Base-by-base conservation (phyloP, 2,113 vertebrate species). In the Ctenomys sociabilis region DNA sequence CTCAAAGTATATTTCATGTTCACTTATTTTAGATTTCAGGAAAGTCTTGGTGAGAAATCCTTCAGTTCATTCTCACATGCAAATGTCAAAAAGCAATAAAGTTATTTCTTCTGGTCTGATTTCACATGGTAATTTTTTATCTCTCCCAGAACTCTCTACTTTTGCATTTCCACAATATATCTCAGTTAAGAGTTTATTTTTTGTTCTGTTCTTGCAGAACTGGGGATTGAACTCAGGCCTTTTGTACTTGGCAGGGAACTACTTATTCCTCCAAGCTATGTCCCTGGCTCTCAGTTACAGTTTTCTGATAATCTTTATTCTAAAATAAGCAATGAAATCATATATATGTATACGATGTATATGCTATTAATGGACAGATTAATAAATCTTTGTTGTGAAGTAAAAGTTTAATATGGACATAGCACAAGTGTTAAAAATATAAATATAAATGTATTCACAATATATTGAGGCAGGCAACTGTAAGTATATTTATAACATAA, bases 41-140 rank as follows among this genome's bases (percentile, higher is more conserved):
- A 93, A 94, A 28, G 75, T 85, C 19, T 61, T 80, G 8, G 12
- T 17, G 70, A 45, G 6, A 81, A 85, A 88, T 73, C 17, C 90
- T 12, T 63, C 5, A 26, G 75, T 84, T 93, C 84, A 88, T 96
- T 95, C 93, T 88, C 49, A 91, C 87, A 81, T 91, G 54, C 37
- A 94, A 88, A 88, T 94, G 70, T 87, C n/a, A 83, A 17, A 73
- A 83, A 90, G 8, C 6, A 84, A 40, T 13, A 14, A 4, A 3
- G 30, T 1, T 66, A 72, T 87, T 94, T 57, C 59, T 91, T 82
- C 64, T 54, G 11, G 87, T 80, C 3, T 59, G 28, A 72, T 93
- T 90, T 80, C 45, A 68, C 1, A 52, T 54, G 30, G 26, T 14
- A 30, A 72, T 37, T 9, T 30, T 64, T 72, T 7, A 10, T 35